Evolutionary conservation across 2,888 invertebrate genomes (phyloP), one percentile per base, ranked within the genome.

Genomic region (Leistus spinibarbis): DNA sequence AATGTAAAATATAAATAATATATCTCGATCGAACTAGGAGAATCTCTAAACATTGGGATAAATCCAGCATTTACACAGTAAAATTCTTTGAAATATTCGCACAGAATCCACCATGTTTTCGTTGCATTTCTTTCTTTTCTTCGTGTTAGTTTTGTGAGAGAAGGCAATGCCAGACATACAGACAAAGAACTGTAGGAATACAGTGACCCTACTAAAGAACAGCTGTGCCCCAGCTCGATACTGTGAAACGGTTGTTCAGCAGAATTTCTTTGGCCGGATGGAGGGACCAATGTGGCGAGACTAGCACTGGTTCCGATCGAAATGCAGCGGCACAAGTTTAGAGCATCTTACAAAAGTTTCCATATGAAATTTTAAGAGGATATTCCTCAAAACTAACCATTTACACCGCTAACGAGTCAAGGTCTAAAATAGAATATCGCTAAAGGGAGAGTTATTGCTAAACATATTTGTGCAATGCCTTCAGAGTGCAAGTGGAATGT

Each of bases 41-140:
- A n/a, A n/a, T n/a, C n/a, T n/a, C n/a, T n/a, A n/a, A n/a, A n/a
- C n/a, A n/a, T n/a, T n/a, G n/a, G n/a, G n/a, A n/a, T n/a, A n/a
- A n/a, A n/a, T n/a, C n/a, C n/a, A n/a, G n/a, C n/a, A n/a, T n/a
- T n/a, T n/a, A n/a, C n/a, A n/a, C n/a, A n/a, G n/a, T n/a, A n/a
- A n/a, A n/a, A n/a, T n/a, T n/a, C n/a, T n/a, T n/a, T n/a, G n/a
- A n/a, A n/a, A n/a, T n/a, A n/a, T n/a, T n/a, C n/a, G n/a, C n/a
- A n/a, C n/a, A n/a, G 13, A 7, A 40, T 16, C 63, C 66, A 63
- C 66, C 64, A 77, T 78, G 78, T 78, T 79, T 79, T 75, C 78
- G 78, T 66, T 76, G 77, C 76, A 78, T 78, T 78, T 76, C 76
- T 78, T 73, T 76, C 68, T 74, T 77, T 76, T 76, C 76, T 77